Evolutionary conservation across 2,113 vertebrate genomes (phyloP).

Genomic region (Actenoides hombroni): DNA sequence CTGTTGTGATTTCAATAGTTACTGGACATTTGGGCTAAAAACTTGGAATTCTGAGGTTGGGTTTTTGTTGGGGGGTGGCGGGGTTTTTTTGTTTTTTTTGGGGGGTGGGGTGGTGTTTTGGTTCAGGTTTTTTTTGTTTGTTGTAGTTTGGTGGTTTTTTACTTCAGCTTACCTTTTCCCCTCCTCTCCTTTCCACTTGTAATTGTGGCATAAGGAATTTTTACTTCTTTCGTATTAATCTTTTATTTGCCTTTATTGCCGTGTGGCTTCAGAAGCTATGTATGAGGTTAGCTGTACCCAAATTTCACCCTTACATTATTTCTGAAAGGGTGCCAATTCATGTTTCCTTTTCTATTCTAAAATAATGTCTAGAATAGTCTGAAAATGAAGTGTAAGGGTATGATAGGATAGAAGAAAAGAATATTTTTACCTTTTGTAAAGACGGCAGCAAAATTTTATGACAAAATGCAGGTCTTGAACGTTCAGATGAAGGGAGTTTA

Average conservation of each 20-base stretch:
- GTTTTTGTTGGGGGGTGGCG: background rate
- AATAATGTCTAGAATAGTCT: background rate
- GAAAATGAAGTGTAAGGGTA: background rate
- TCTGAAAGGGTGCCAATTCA: background rate
- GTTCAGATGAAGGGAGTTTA: background rate
- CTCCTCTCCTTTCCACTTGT: background rate
- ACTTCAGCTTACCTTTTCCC: background rate
- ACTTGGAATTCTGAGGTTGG: background rate
- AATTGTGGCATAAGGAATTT: background rate
- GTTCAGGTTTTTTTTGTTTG: background rate
- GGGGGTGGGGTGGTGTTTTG: background rate
- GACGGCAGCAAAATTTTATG: background rate
- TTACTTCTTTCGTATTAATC: background rate
- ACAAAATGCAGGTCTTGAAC: background rate
- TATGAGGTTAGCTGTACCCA: background rate
- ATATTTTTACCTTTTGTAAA: background rate
- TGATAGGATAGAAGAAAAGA: background rate
- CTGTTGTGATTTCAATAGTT: background rate
- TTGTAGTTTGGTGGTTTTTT: background rate
- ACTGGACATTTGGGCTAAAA: background rate
- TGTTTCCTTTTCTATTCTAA: background rate
- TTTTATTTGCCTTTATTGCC: background rate
- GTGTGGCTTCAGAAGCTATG: background rate
- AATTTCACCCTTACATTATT: background rate
- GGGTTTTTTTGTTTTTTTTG: no score